Evolutionary conservation across 2,797 vertebrate genomes (phyloP).

Genomic region (Phaenicophaeus curvirostris): DNA sequence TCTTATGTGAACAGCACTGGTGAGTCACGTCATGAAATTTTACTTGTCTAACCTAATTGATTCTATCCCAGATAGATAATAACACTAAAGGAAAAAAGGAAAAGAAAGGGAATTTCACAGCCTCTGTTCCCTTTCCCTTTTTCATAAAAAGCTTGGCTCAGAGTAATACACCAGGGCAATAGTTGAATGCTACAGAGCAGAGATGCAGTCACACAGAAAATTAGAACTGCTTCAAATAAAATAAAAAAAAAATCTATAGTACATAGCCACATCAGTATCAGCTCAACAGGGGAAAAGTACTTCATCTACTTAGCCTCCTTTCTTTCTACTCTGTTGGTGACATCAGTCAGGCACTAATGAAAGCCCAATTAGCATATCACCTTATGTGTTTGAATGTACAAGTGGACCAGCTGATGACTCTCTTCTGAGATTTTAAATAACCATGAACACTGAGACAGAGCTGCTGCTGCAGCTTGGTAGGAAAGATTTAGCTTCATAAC

Average conservation of each 20-base stretch:
- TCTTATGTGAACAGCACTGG: neutral
- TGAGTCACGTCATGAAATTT: neutral
- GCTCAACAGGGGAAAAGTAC: slow-evolving; percentile 56
- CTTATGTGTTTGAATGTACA: slow-evolving; percentile 31
- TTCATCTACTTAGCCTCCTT: slow-evolving; percentile 30
- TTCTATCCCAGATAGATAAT: slow-evolving; percentile 13
- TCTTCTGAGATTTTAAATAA: slow-evolving; percentile 51
- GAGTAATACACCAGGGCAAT: slow-evolving; percentile 38
- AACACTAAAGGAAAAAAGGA: neutral
- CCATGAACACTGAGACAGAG: slow-evolving; percentile 23
- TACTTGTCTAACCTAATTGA: slow-evolving; percentile 33
- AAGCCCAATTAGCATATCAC: slow-evolving; percentile 63
- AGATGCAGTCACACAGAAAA: slow-evolving; percentile 67
- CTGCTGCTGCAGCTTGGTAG: slow-evolving; percentile 35
- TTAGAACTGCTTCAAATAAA: slow-evolving; percentile 38
- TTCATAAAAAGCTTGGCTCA: slow-evolving; percentile 32
- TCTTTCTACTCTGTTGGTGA: slow-evolving; percentile 30
- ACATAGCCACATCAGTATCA: slow-evolving; percentile 21
- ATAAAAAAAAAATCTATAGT: neutral
- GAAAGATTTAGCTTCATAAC: slow-evolving; percentile 45
- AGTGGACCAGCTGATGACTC: slow-evolving; percentile 39
- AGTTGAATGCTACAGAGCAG: slow-evolving; percentile 54
- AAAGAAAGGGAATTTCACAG: neutral
- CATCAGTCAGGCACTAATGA: slow-evolving; percentile 53
- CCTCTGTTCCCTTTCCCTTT: neutral